Evolutionary conservation across 2,113 vertebrate species (phyloP).

Genomic region (Sylvietta virens): DNA sequence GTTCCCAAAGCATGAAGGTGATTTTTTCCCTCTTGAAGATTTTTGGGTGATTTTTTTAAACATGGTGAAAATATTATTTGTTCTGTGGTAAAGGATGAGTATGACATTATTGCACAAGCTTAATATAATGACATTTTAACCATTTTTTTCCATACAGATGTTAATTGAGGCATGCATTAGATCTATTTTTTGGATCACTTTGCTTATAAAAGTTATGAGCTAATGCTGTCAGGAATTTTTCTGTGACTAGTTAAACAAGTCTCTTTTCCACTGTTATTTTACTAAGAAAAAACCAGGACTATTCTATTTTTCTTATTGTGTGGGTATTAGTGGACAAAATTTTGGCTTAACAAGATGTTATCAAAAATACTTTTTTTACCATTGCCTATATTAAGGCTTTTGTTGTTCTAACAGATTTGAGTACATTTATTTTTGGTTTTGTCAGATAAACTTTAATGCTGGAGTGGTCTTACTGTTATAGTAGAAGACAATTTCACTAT

Average conservation of each 20-base stretch:
- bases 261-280: conserved; percentile 1
- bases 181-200: neutral
- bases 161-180: neutral
- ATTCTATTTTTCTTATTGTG: neutral
- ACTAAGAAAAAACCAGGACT: neutral
- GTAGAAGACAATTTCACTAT: neutral
- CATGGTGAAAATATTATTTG: neutral
- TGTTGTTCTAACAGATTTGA: neutral
- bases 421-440: neutral
- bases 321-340: neutral
- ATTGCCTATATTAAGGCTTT: neutral
- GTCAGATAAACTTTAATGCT: neutral
- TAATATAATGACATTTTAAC: neutral
- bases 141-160: neutral
- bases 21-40: neutral
- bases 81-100: neutral
- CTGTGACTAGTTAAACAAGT: neutral
- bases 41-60: neutral
- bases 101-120: neutral
- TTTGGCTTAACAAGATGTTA: neutral
- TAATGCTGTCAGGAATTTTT: conserved; percentile 49
- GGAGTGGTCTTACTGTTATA: neutral
- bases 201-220: conserved; percentile 32
- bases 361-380: neutral
- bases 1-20: neutral